Evolutionary conservation across 1,140 invertebrate genomes (phyloP).

Genomic region (Nasonia giraulti): DNA sequence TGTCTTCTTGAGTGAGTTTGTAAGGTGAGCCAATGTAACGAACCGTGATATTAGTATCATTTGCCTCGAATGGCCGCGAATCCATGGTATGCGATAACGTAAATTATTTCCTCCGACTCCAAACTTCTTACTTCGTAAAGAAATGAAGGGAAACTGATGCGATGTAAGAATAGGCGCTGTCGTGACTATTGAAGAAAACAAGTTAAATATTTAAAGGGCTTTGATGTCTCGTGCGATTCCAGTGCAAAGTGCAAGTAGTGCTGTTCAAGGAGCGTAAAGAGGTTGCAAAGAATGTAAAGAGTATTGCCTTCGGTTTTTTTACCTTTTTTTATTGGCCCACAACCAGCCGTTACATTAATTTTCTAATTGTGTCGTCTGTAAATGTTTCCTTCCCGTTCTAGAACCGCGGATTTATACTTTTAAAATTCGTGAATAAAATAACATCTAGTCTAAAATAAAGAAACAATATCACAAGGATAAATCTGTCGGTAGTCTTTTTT

Average conservation of each 20-base stretch:
- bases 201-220: conserved; percentile 60
- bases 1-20: conserved; percentile 84
- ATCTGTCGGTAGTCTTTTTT: conserved; percentile 43
- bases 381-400: conserved; percentile 51
- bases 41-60: conserved; percentile 9
- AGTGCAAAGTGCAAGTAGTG: conserved; percentile 34
- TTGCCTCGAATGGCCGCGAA: neutral
- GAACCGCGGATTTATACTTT: conserved; percentile 38
- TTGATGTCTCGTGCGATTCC: conserved; percentile 5
- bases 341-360: conserved; percentile 68
- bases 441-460: conserved; percentile 57
- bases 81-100: conserved; percentile 6
- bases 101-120: neutral
- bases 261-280: conserved; percentile 14
- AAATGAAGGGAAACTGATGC: conserved; percentile 16
- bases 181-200: conserved; percentile 60
- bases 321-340: conserved; percentile 64
- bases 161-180: conserved; percentile 14
- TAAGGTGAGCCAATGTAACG: conserved; percentile 62
- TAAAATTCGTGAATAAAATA: conserved; percentile 55
- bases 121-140: neutral
- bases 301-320: conserved; percentile 37
- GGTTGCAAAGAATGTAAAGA: neutral
- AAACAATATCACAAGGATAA: conserved; percentile 57
- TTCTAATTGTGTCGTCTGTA: conserved; percentile 54